Evolutionary conservation across 2,797 vertebrate species (phyloP).

Genomic region (Steatocranus sp.): DNA sequence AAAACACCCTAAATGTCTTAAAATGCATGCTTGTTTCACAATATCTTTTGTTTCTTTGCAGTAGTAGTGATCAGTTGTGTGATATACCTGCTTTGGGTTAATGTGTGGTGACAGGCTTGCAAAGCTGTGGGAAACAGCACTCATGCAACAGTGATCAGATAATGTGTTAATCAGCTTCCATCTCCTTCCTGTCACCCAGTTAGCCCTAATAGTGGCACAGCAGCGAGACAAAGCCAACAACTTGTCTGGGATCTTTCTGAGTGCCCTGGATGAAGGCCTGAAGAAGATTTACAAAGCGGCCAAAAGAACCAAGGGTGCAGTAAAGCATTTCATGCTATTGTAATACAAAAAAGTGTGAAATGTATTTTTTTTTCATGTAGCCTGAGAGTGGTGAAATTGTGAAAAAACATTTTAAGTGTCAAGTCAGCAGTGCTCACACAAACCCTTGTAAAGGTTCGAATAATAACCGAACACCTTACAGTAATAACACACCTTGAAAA

Average conservation of each 20-base stretch:
- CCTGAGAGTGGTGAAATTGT: not conserved
- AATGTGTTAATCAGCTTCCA: not conserved
- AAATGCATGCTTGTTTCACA: not conserved
- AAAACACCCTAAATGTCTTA: not conserved
- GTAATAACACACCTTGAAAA: not conserved
- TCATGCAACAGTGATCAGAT: not conserved
- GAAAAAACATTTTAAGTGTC: not conserved
- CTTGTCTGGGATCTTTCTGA: slow-evolving; percentile 85
- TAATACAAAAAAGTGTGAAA: not conserved
- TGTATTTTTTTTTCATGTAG: not conserved
- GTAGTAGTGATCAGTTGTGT: not conserved
- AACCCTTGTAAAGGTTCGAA: not conserved
- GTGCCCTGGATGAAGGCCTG: slow-evolving; percentile 85
- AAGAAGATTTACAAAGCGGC: slow-evolving; percentile 84
- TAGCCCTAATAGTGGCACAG: slow-evolving; percentile 90
- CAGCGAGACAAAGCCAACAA: slow-evolving; percentile 82
- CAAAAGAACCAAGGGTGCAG: slow-evolving; percentile 79
- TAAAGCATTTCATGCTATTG: not conserved
- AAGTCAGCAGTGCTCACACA: not conserved
- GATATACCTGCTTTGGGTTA: not conserved
- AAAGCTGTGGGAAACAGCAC: not conserved
- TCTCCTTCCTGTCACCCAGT: slow-evolving; percentile 65
- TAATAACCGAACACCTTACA: not conserved
- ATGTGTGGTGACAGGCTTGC: not conserved
- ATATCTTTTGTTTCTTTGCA: not conserved